phyloP scores from a whole-genome alignment of 2,113 vertebrate species.

The Prionailurus viverrinus region DNA sequence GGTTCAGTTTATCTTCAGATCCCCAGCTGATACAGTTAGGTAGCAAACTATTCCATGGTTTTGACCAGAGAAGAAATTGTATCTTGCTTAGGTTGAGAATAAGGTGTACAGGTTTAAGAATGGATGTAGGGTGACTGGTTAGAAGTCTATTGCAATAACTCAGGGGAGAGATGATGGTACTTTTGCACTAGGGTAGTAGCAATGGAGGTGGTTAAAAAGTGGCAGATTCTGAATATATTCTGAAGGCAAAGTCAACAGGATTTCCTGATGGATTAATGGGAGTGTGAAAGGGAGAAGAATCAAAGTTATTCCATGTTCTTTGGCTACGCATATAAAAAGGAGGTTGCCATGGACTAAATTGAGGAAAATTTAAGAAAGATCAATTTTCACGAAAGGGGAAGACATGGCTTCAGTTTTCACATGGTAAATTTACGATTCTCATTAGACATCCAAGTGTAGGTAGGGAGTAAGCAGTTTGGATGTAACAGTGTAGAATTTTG shows the following conservation, averaged over 20 bases:
- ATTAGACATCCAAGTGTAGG: neutral
- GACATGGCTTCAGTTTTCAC: neutral
- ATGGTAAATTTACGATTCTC: neutral
- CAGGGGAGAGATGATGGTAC: neutral
- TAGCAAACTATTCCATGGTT: neutral
- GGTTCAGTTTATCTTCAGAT: neutral
- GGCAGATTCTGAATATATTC: neutral
- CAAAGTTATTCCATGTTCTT: conserved; percentile 3
- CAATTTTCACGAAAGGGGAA: neutral
- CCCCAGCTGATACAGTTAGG: neutral
- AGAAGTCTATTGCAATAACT: neutral
- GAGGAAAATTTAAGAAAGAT: neutral
- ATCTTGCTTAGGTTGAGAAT: neutral
- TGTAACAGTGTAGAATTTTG: neutral
- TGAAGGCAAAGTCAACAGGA: neutral
- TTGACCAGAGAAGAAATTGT: neutral
- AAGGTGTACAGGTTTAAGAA: neutral
- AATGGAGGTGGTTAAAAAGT: neutral
- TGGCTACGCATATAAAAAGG: neutral
- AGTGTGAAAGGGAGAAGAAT: neutral
- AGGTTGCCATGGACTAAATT: neutral
- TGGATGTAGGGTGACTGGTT: neutral
- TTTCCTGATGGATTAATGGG: neutral
- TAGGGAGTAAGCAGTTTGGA: neutral
- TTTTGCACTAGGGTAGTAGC: neutral